Evolutionary conservation across 2,797 vertebrate genomes (phyloP), one percentile per base, ranked within the genome.

Genomic region (Schizothorax lantsangensis): DNA sequence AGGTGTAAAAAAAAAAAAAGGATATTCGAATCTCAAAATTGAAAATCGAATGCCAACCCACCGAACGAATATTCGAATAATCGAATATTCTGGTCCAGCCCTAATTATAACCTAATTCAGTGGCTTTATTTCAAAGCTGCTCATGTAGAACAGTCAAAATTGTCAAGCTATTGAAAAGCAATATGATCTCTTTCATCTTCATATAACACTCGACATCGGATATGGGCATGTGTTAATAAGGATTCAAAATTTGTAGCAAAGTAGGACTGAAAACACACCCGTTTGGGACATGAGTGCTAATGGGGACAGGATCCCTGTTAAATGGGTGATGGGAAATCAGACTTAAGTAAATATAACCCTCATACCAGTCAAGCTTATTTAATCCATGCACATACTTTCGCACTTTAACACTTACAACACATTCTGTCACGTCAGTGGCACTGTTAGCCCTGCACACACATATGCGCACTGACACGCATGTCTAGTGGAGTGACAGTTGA

Each of bases 401-500:
- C 59, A 57, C 45, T 68, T 71, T 68, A 54, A 85, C 74, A 85
- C 75, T 78, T 78, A 66, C 47, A 49, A 26, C 45, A 49, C 83
- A 71, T 79, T 79, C 64, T 71, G 64, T 85, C 75, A 85, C 19
- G 12, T 71, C 75, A 69, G 23, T 0, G 5, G 26, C n/a, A 6
- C 72, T 78, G 73, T 77, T 84, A 68, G 66, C 49, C 49, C 10
- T 71, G 45, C 74, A 79, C 84, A 79, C 64, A 79, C 64, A 85
- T 36, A 85, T 79, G 66, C 26, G 4, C 43, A n/a, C 74, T 71
- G 84, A 85, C 64, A 85, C 38, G 1, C 75, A 33, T 15, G 75
- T 79, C 75, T 69, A 71, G 23, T 71, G 23, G 49, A 85, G 47
- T 85, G 84, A 79, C 84, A 85, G 64, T 30, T 85, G 49, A 79